Conservation (phyloP, 2,113 vertebrate species). For the Copsychus sechellarum region DNA sequence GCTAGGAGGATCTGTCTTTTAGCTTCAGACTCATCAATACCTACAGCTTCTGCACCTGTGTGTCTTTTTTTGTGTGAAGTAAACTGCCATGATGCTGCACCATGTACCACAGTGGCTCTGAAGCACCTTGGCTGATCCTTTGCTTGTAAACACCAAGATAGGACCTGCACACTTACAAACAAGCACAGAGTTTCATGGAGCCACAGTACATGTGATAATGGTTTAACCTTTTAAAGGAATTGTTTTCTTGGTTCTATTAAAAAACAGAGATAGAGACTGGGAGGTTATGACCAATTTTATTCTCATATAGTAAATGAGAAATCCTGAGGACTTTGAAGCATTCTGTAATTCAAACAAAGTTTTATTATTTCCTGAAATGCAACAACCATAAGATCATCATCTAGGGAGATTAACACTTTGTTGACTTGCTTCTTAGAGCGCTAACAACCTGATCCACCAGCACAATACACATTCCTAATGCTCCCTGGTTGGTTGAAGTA, state of each 20-base stretch:
- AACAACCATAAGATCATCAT: neutral
- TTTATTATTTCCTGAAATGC: conserved; percentile 13
- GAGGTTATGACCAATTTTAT: neutral
- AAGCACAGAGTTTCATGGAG: neutral
- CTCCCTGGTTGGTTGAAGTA: neutral
- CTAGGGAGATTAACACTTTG: neutral
- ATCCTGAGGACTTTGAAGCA: neutral
- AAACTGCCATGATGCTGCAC: neutral
- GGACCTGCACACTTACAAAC: neutral
- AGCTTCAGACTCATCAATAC: neutral
- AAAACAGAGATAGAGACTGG: neutral
- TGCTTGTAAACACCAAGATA: neutral
- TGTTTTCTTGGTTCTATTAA: neutral
- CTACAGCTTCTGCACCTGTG: neutral
- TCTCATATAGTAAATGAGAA: neutral
- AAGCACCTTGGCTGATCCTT: neutral
- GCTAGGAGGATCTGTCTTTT: neutral
- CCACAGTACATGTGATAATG: neutral
- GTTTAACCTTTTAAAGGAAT: neutral
- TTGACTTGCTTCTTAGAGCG: neutral
- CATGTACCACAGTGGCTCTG: neutral
- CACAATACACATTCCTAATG: neutral
- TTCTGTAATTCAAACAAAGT: conserved; percentile 9
- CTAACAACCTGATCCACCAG: neutral
- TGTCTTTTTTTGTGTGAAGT: neutral